phyloP scores from a whole-genome alignment of 2,888 invertebrate genomes.

The Seira sanloemensis region DNA sequence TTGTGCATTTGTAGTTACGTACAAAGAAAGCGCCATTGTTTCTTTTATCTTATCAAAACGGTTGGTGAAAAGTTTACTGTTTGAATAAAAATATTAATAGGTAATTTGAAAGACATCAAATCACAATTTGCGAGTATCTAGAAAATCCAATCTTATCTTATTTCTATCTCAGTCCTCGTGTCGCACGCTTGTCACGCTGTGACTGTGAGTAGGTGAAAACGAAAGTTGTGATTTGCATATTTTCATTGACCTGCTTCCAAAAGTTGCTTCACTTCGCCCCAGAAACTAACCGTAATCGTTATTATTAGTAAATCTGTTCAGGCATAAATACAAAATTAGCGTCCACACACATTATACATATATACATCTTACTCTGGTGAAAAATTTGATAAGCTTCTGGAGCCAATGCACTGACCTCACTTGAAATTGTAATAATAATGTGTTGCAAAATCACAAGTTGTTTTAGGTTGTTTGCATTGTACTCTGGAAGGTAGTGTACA shows the following conservation, averaged over 20 bases:
- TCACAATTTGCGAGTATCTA: neutral
- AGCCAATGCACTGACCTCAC: conserved; percentile 2
- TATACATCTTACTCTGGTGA: no score
- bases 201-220: neutral
- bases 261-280: conserved; percentile 13
- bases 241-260: neutral
- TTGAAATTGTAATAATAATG: neutral
- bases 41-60: no score
- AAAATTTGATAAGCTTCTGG: neutral
- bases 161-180: neutral
- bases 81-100: neutral
- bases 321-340: no score
- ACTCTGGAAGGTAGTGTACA: no score
- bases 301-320: neutral
- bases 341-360: no score
- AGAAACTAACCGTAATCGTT: neutral
- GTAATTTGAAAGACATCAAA: neutral
- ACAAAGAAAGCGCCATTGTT: neutral
- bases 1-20: neutral
- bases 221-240: conserved; percentile 3
- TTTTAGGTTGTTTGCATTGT: no score
- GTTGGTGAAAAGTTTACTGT: neutral
- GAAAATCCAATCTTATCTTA: neutral
- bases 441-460: neutral
- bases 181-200: neutral